Conservation (phyloP, 92 coral and sea anemone genomes). For the Palythoa caribaeorum region DNA sequence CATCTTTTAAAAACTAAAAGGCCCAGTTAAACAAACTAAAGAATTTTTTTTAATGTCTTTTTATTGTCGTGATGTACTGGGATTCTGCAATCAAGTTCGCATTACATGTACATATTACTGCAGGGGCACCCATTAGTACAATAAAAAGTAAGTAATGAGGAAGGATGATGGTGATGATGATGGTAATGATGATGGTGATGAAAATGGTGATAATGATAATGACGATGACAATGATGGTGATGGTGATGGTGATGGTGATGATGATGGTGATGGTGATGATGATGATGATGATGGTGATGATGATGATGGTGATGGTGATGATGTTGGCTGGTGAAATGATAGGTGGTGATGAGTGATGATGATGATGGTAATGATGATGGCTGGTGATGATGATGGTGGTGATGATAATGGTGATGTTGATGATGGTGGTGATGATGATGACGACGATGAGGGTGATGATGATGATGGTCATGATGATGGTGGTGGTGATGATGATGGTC, state of each 20-base stretch:
- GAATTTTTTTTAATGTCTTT: no score
- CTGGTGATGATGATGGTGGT: no score
- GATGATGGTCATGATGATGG: neutral
- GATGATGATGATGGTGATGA: neutral
- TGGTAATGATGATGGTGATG: neutral
- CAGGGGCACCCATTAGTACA: no score
- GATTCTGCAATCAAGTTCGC: no score
- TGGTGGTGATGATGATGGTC: neutral
- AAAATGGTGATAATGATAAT: neutral
- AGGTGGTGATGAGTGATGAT: no score
- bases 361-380: no score
- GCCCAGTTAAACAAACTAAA: neutral
- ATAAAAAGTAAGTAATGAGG: no score
- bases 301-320: no score
- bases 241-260: neutral
- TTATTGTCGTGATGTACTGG: no score
- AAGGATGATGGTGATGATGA: neutral
- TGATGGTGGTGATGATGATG: neutral
- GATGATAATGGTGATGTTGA: no score
- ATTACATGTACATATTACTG: no score
- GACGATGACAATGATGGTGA: neutral
- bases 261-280: neutral
- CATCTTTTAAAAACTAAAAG: neutral
- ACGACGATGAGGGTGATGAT: neutral
- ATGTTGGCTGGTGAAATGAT: no score